Percentiles rank a stretch among this genome's conserved stretches.
Conservation (phyloP, 2,888 invertebrate species). For the Acheta domesticus region DNA sequence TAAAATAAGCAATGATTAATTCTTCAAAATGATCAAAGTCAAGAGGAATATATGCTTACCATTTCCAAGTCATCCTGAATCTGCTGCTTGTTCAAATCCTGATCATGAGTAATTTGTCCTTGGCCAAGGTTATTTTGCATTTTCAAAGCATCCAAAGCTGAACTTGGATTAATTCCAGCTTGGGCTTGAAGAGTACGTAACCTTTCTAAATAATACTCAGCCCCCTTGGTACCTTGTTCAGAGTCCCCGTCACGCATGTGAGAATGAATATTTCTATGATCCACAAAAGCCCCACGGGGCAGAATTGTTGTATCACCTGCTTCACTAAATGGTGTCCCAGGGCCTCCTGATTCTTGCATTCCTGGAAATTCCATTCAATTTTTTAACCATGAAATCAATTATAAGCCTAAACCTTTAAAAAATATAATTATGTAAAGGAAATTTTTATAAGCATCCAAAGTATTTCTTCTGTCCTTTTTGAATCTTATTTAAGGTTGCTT, state of each 20-base stretch:
- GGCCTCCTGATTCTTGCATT: not conserved
- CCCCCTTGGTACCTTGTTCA: conserved; percentile 27
- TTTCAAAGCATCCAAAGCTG: conserved; percentile 23
- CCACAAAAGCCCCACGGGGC: not conserved
- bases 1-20: no score
- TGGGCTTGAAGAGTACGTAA: conserved; percentile 44
- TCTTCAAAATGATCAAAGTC: no score
- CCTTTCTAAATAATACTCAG: conserved; percentile 43
- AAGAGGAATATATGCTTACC: not conserved
- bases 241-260: conserved; percentile 20
- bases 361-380: not conserved
- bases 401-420: no score
- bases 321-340: not conserved
- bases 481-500: no score
- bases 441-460: no score
- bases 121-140: conserved; percentile 18
- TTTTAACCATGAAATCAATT: no score
- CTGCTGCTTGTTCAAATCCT: conserved; percentile 28
- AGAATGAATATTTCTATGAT: not conserved
- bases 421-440: no score
- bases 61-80: conserved; percentile 11
- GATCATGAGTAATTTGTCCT: conserved; percentile 24
- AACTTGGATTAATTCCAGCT: conserved; percentile 43
- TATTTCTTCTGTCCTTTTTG: no score
- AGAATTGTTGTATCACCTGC: not conserved